These are phyloP conservation scores for Rhizomys pruinosus DNA, from an alignment of 2,113 vertebrate species.

Conservation along the genomic window DNA sequence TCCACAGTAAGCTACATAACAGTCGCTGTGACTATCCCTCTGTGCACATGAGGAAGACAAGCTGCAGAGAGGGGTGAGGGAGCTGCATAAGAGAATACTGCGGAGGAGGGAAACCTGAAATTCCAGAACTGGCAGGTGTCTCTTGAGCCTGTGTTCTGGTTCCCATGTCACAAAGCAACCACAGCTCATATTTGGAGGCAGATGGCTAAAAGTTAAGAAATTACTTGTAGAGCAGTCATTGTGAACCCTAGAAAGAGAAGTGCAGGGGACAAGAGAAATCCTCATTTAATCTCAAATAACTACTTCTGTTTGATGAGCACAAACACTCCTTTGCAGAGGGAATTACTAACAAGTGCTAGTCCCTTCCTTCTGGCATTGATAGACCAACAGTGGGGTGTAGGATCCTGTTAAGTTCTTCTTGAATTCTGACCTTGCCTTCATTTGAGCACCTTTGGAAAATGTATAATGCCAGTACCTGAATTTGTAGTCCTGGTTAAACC, in stretches of 20 bases:
- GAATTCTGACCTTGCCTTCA: no score
- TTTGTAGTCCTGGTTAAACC: not conserved
- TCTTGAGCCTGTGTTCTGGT: not conserved
- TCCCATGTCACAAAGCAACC: not conserved
- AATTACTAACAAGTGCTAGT: not conserved
- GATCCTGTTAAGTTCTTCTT: not conserved
- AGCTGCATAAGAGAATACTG: no score
- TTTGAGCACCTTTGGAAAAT: not conserved
- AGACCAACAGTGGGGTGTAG: fast-evolving
- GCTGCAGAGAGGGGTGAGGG: not conserved
- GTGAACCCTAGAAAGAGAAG: not conserved
- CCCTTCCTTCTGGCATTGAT: not conserved
- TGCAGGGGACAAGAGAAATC: not conserved
- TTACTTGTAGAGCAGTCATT: not conserved
- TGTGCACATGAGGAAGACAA: no score
- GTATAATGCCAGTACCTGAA: not conserved
- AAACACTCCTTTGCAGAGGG: not conserved
- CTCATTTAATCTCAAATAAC: no score
- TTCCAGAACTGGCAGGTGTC: not conserved
- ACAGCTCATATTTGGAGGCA: not conserved
- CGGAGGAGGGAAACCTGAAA: not conserved
- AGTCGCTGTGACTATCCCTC: not conserved
- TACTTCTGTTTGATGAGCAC: not conserved
- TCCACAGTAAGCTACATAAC: not conserved
- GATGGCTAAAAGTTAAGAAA: not conserved